Conservation (phyloP, 2,797 vertebrate species). For the Liasis olivaceus region DNA sequence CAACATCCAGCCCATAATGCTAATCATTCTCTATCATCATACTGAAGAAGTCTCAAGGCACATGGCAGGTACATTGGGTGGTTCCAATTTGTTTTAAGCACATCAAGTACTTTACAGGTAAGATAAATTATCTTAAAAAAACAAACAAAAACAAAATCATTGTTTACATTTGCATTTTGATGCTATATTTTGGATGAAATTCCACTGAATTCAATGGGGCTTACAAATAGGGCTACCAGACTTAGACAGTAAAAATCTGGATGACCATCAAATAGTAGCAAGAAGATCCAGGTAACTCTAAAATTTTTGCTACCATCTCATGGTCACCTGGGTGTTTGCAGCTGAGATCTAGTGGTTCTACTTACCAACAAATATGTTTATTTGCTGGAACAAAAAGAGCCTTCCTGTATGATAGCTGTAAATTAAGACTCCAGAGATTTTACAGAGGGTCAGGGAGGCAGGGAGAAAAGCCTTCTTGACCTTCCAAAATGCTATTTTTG, state of each 20-base stretch:
- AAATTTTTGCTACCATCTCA: not conserved
- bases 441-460: not conserved
- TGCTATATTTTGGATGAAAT: not conserved
- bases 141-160: not conserved
- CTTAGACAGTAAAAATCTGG: not conserved
- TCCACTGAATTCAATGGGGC: not conserved
- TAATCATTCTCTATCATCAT: not conserved
- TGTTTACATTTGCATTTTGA: not conserved
- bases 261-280: not conserved
- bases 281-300: not conserved
- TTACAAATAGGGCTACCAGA: not conserved
- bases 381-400: not conserved
- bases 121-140: not conserved
- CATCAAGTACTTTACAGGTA: not conserved
- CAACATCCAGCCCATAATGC: not conserved
- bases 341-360: not conserved
- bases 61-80: not conserved
- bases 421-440: constrained; percentile 37
- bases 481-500: constrained; percentile 63
- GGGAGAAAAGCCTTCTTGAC: constrained; percentile 42
- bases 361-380: not conserved
- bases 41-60: not conserved
- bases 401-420: not conserved
- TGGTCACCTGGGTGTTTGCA: not conserved
- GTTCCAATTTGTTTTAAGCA: not conserved